A percentile compares a stretch with the other conserved stretches of the same genome.
Conservation (phyloP, 1,140 invertebrate species). For the Pachyrhynchus sulphureomaculatus region DNA sequence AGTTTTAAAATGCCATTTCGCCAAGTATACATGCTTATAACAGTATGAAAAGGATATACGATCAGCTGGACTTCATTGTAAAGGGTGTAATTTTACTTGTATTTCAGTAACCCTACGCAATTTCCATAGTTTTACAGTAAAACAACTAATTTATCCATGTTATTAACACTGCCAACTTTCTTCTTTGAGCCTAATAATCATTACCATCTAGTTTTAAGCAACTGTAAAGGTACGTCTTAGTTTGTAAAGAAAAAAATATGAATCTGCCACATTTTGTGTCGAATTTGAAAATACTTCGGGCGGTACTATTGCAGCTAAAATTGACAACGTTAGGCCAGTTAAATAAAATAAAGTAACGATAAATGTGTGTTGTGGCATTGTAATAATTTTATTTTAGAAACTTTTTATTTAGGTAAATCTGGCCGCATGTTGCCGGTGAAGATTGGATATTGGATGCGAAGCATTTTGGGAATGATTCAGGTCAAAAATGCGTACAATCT, state of each 20-base stretch:
- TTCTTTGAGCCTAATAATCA: background rate
- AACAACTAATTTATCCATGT: conserved; percentile 2
- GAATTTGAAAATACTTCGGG: background rate
- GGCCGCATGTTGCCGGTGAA: background rate
- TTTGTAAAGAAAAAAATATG: background rate
- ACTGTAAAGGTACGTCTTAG: background rate
- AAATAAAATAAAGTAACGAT: too few species aligned
- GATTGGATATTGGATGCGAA: background rate
- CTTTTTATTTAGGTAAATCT: conserved; percentile 3
- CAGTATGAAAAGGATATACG: too few species aligned
- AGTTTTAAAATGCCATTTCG: too few species aligned
- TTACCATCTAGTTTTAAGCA: background rate
- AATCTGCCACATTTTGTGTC: conserved; percentile 1
- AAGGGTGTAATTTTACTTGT: too few species aligned
- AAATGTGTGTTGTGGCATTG: background rate
- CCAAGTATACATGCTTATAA: too few species aligned
- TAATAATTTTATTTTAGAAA: background rate
- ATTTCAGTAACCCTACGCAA: too few species aligned
- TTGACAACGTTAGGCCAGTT: conserved; percentile 5
- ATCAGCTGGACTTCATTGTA: background rate
- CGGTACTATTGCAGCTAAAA: conserved; percentile 10
- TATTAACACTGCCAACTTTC: conserved; percentile 11
- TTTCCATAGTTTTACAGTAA: too few species aligned
- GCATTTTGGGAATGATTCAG: too few species aligned
- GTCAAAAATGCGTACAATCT: too few species aligned